Evolutionary conservation across 2,113 vertebrate species (phyloP).

Genomic region (Thunnus thynnus): DNA sequence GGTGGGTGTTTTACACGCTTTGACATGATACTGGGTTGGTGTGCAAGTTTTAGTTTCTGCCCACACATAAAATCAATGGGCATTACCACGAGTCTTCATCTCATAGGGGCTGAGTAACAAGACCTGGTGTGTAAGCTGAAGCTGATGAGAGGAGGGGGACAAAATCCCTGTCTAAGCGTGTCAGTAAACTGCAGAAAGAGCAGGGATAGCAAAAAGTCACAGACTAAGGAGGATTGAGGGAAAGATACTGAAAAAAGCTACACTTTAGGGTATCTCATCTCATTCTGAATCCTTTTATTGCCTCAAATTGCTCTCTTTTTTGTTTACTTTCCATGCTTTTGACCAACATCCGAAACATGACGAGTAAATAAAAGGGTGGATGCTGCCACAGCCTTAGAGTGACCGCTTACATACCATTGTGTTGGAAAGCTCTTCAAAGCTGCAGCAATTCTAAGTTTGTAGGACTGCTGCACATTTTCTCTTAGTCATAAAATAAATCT

Average conservation of each 20-base stretch:
- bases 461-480: not conserved
- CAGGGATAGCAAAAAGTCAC: conserved; percentile 50
- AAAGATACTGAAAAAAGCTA: conserved; percentile 27
- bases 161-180: conserved; percentile 33
- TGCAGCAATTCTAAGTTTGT: not conserved
- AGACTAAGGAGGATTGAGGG: conserved; percentile 34
- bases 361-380: conserved; percentile 2
- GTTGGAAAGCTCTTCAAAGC: conserved; percentile 20
- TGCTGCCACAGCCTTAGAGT: conserved; percentile 6
- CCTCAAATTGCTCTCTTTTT: not conserved
- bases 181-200: conserved; percentile 60
- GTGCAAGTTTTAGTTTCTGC: conserved; percentile 54
- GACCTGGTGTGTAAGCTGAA: conserved; percentile 54
- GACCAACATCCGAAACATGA: not conserved
- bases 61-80: conserved; percentile 73
- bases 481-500: conserved; percentile 6
- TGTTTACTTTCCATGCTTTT: not conserved
- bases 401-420: not conserved
- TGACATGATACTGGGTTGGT: not conserved
- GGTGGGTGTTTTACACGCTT: too few species aligned
- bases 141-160: conserved; percentile 50
- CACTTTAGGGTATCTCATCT: conserved; percentile 11
- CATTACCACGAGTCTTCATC: conserved; percentile 71
- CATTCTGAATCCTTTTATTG: conserved; percentile 1
- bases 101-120: conserved; percentile 65